These are phyloP conservation scores for Pseudoips prasinana DNA, from an alignment of 2,888 invertebrate species.

Conservation along the genomic window DNA sequence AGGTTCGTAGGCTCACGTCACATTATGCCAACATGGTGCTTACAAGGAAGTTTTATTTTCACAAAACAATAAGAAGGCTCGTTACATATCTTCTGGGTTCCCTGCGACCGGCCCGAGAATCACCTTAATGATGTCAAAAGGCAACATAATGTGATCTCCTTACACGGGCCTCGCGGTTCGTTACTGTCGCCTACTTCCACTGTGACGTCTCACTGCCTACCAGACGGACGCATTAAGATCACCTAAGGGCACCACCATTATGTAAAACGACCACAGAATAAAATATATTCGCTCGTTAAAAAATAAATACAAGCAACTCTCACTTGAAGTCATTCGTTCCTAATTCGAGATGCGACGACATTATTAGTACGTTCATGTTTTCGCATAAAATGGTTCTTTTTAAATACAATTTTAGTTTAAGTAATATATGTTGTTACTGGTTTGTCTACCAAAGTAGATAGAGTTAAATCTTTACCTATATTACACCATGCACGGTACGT, in stretches of 20 bases:
- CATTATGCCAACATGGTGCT: constrained; percentile 28
- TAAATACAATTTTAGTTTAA: too few species aligned
- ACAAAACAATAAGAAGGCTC: constrained; percentile 44
- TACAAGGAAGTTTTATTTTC: constrained; percentile 36
- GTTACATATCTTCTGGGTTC: constrained; percentile 40
- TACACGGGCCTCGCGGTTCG: constrained; percentile 67
- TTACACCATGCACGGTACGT: too few species aligned
- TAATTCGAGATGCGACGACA: too few species aligned
- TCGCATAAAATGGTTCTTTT: too few species aligned
- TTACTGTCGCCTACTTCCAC: constrained; percentile 63
- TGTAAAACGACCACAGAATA: constrained; percentile 43
- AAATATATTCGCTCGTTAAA: constrained; percentile 49
- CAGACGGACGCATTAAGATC: constrained; percentile 51
- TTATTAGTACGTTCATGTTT: too few species aligned
- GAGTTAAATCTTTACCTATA: too few species aligned
- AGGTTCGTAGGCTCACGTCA: constrained; percentile 25
- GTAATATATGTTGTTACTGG: too few species aligned
- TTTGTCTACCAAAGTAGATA: too few species aligned
- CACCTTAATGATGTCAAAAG: constrained; percentile 77
- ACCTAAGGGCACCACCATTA: constrained; percentile 44
- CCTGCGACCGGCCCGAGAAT: constrained; percentile 38
- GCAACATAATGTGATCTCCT: constrained; percentile 67
- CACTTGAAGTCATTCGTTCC: constrained; percentile 21
- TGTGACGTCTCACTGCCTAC: constrained; percentile 70
- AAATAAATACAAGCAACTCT: constrained; percentile 40